phyloP scores from a whole-genome alignment of 2,888 invertebrate species.

The Poecilobothrus nobilitatus region DNA sequence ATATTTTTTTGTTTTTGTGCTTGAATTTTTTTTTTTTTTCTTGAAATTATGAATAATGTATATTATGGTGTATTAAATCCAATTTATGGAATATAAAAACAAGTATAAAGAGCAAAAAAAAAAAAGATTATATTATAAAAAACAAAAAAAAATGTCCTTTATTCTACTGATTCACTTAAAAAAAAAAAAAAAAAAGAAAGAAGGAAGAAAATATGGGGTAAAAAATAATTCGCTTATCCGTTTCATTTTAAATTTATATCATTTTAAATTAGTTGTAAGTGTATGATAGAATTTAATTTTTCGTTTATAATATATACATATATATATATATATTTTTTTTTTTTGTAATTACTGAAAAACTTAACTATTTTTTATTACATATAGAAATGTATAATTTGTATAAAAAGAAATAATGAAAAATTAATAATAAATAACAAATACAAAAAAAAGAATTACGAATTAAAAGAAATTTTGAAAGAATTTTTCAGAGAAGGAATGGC shows the following conservation, averaged over 20 bases:
- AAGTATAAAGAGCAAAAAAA: neutral
- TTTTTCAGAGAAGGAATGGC: too few species aligned
- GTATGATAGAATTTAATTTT: too few species aligned
- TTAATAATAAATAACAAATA: too few species aligned
- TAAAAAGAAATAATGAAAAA: too few species aligned
- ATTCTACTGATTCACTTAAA: neutral
- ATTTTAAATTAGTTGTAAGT: too few species aligned
- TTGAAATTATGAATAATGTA: conserved; percentile 3
- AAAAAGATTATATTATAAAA: neutral
- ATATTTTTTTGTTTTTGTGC: neutral
- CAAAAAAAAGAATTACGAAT: too few species aligned
- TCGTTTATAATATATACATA: too few species aligned
- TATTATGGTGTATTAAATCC: neutral
- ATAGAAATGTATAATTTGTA: too few species aligned
- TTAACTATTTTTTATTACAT: too few species aligned
- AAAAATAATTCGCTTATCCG: neutral
- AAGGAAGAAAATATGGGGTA: neutral
- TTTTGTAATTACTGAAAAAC: neutral
- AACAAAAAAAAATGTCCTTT: neutral
- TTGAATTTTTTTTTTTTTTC: neutral
- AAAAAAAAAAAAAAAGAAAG: neutral
- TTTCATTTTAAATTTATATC: too few species aligned
- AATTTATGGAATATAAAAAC: neutral
- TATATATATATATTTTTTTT: neutral
- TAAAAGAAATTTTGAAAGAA: too few species aligned